Percentiles rank a stretch among this genome's conserved stretches.
Conservation (phyloP, 2,888 invertebrate genomes). For the Saturnia pavonia region DNA sequence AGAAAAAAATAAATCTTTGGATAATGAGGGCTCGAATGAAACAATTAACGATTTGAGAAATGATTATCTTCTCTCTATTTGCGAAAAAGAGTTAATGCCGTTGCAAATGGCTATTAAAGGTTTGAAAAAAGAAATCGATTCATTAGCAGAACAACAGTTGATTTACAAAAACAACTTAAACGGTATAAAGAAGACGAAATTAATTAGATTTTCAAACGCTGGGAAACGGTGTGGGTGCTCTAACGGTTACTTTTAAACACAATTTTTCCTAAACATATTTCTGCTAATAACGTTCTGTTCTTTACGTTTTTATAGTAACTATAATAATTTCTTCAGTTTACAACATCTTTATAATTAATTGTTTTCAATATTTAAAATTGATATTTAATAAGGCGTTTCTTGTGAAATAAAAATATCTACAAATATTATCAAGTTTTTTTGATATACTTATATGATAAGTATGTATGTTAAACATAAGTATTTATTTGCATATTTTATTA, state of each 20-base stretch:
- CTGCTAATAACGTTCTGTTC: not conserved
- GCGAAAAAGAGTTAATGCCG: constrained; percentile 59
- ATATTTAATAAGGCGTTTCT: not conserved
- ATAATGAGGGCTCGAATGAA: constrained; percentile 15
- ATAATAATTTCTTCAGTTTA: not conserved
- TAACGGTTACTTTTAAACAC: constrained; percentile 23
- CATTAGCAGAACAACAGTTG: constrained; percentile 47
- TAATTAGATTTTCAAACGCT: constrained; percentile 32
- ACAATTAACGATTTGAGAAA: constrained; percentile 9
- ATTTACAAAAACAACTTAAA: constrained; percentile 41
- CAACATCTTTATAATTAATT: not conserved
- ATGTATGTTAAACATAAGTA: too few species aligned
- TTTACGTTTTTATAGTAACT: not conserved
- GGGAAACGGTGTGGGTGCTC: constrained; percentile 48
- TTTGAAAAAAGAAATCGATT: constrained; percentile 55
- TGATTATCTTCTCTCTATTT: constrained; percentile 39
- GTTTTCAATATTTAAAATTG: not conserved
- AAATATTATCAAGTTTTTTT: too few species aligned
- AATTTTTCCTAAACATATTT: not conserved
- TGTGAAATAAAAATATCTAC: not conserved
- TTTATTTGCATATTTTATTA: too few species aligned
- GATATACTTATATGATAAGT: too few species aligned
- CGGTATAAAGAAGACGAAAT: constrained; percentile 32
- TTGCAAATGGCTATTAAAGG: constrained; percentile 53
- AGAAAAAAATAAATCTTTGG: not conserved